phyloP scores from a whole-genome alignment of 2,113 vertebrate genomes.

The Passer montanus region DNA sequence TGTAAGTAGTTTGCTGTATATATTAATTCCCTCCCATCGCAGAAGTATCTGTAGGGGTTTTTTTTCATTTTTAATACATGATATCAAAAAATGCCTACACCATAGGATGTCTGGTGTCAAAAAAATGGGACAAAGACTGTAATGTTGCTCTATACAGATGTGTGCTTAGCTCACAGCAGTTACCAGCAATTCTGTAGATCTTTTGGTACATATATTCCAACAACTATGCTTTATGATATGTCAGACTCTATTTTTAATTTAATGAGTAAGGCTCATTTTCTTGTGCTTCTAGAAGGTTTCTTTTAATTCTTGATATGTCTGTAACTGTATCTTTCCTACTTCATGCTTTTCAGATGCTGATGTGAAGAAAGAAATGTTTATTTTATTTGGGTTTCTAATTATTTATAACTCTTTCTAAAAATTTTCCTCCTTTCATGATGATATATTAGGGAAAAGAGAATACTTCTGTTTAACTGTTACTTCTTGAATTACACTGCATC shows the following conservation, averaged over 20 bases:
- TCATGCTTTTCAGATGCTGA: not conserved
- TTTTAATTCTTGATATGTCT: not conserved
- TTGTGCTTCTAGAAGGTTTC: not conserved
- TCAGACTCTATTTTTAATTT: not conserved
- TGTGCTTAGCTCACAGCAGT: not conserved
- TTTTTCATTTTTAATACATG: not conserved
- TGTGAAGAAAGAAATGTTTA: not conserved
- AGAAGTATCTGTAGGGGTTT: not conserved
- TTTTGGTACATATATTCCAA: not conserved
- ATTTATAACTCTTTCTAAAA: not conserved
- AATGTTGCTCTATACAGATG: not conserved
- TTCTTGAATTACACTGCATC: not conserved
- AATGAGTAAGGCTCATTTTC: not conserved
- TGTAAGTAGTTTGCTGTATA: not conserved
- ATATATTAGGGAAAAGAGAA: not conserved
- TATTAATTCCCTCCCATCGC: not conserved
- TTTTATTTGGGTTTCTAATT: not conserved
- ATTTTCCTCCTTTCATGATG: not conserved
- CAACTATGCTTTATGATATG: not conserved
- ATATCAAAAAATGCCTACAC: not conserved
- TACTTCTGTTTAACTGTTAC: not conserved
- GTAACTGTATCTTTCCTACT: rapidly evolving
- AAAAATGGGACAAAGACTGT: not conserved
- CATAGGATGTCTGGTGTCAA: not conserved
- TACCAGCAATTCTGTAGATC: not conserved